A percentile compares a stretch with the other conserved stretches of the same genome.
Conservation (phyloP, 1,140 invertebrate genomes). For the Neodiprion lecontei region DNA sequence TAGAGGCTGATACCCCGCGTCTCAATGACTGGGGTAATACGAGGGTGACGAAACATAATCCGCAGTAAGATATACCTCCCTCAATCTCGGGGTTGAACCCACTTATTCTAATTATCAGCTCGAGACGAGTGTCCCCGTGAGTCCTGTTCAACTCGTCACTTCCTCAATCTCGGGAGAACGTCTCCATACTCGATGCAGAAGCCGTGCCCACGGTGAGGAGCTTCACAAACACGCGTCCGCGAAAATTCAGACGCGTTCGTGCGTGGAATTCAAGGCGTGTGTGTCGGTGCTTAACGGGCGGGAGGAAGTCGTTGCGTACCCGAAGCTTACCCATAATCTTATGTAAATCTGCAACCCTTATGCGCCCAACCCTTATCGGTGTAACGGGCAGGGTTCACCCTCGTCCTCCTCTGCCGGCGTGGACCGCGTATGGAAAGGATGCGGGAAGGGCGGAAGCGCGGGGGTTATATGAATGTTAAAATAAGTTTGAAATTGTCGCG, state of each 20-base stretch:
- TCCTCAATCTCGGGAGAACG: slow-evolving; percentile 31
- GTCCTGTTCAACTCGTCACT: slow-evolving; percentile 41
- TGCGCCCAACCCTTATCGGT: slow-evolving; percentile 38
- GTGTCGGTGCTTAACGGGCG: slow-evolving; percentile 3
- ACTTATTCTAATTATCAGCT: slow-evolving; percentile 52
- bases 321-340: slow-evolving; percentile 51
- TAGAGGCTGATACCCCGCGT: too few relatives aligned
- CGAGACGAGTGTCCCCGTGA: slow-evolving; percentile 44
- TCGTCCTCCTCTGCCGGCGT: not conserved
- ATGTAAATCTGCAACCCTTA: slow-evolving; percentile 56
- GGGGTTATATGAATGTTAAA: slow-evolving; percentile 63
- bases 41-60: too few relatives aligned
- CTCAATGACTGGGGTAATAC: too few relatives aligned
- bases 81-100: not conserved
- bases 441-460: slow-evolving; percentile 31
- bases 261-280: not conserved
- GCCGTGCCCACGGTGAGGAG: too few relatives aligned
- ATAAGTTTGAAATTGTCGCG: slow-evolving; percentile 65
- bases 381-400: not conserved
- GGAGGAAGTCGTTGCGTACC: slow-evolving; percentile 7
- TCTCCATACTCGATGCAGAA: slow-evolving; percentile 31
- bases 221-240: too few relatives aligned
- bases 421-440: not conserved
- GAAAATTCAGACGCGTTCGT: not conserved
- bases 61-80: too few relatives aligned